These are phyloP conservation scores for Raphicerus campestris DNA, from an alignment of 2,113 vertebrate genomes.

Conservation along the genomic window DNA sequence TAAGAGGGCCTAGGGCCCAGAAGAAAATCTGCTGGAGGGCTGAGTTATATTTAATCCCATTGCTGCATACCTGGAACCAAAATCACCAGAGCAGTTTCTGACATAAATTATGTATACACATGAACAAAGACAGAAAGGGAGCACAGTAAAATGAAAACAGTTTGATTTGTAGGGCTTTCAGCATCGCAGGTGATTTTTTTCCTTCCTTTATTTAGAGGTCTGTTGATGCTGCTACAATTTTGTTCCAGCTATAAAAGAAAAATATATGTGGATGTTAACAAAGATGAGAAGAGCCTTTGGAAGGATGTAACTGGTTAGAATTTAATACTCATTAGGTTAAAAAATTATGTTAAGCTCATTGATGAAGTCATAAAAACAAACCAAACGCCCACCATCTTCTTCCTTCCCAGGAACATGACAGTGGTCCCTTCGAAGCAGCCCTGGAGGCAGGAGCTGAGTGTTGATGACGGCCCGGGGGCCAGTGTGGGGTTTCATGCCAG, in stretches of 20 bases:
- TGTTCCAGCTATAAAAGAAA: constrained; percentile 43
- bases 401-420: background rate
- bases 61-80: background rate
- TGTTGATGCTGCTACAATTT: constrained; percentile 44
- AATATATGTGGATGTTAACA: constrained; percentile 52
- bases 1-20: background rate
- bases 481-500: background rate
- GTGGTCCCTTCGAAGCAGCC: background rate
- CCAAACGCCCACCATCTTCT: background rate
- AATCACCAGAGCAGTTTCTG: background rate
- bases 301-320: constrained; percentile 46
- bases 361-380: constrained; percentile 28
- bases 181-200: background rate
- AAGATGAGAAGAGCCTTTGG: constrained; percentile 36
- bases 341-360: constrained; percentile 39
- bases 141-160: background rate
- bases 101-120: constrained; percentile 7
- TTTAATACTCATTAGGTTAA: constrained; percentile 53
- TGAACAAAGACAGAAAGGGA: constrained; percentile 29
- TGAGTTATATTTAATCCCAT: background rate
- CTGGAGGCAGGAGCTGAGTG: background rate
- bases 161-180: constrained; percentile 61
- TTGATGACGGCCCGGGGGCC: background rate
- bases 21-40: background rate
- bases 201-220: constrained; percentile 60